Conservation (phyloP, 1,140 invertebrate genomes). For the Triops cancriformis region DNA sequence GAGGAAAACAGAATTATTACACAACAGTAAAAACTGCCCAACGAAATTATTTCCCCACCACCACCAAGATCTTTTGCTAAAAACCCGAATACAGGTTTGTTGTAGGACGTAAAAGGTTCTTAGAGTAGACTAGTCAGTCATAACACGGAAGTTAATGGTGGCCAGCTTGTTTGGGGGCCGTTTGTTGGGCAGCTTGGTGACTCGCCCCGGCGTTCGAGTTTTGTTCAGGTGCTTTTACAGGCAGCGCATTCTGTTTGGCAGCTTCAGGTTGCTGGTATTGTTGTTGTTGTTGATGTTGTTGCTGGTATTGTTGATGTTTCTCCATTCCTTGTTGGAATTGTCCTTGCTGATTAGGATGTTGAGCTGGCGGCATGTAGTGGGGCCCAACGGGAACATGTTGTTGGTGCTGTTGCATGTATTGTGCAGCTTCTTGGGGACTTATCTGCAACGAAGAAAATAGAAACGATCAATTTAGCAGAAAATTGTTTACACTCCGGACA, state of each 20-base stretch:
- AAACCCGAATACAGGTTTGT: neutral
- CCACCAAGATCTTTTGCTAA: neutral
- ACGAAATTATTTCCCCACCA: neutral
- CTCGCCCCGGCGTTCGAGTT: neutral
- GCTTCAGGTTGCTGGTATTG: slow-evolving; percentile 29
- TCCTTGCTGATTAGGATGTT: slow-evolving; percentile 30
- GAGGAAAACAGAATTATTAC: neutral
- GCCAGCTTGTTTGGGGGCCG: neutral
- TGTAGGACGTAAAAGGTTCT: neutral
- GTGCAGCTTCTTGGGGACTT: slow-evolving; percentile 28
- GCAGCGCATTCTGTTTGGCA: slow-evolving; percentile 17
- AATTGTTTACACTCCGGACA: slow-evolving; percentile 15
- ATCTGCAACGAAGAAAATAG: slow-evolving; percentile 28
- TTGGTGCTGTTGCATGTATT: slow-evolving; percentile 14
- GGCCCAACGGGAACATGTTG: slow-evolving; percentile 19
- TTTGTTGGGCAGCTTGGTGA: neutral
- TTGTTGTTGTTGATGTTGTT: slow-evolving; percentile 31
- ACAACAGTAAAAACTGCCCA: neutral
- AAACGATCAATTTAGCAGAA: neutral
- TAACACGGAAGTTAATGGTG: neutral
- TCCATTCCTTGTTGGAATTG: slow-evolving; percentile 26
- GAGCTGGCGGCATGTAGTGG: slow-evolving; percentile 29
- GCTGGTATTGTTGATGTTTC: slow-evolving; percentile 26
- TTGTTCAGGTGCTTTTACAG: neutral
- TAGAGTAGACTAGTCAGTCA: neutral